phyloP scores from a whole-genome alignment of 2,113 vertebrate genomes.

The Sander lucioperca region DNA sequence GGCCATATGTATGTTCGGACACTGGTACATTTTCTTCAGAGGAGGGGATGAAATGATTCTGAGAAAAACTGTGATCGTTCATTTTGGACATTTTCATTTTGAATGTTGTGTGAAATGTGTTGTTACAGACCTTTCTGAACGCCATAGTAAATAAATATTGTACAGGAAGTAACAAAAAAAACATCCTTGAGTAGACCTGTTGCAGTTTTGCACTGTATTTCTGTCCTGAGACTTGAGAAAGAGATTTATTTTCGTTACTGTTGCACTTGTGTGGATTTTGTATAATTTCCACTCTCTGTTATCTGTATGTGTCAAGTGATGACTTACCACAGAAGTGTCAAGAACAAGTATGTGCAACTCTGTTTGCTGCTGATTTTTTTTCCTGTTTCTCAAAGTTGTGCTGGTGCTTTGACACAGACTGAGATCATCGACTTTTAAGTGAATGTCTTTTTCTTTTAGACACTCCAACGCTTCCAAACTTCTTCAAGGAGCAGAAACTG shows the following conservation, averaged over 20 bases:
- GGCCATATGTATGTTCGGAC: not conserved
- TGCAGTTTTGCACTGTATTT: slow-evolving; percentile 12
- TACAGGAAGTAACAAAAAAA: slow-evolving; percentile 1
- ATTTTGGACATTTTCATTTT: slow-evolving; percentile 11
- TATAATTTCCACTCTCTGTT: slow-evolving; percentile 38
- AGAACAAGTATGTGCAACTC: slow-evolving; percentile 35
- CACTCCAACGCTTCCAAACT: slow-evolving; percentile 25
- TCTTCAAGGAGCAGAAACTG: slow-evolving; percentile 40
- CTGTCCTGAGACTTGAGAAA: slow-evolving; percentile 3
- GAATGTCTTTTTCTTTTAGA: slow-evolving; percentile 43
- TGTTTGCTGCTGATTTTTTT: slow-evolving; percentile 34
- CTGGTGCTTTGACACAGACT: slow-evolving; percentile 54
- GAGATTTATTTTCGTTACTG: not conserved
- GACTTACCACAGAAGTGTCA: slow-evolving; percentile 43
- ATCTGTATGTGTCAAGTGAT: slow-evolving; percentile 35
- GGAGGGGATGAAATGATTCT: slow-evolving; percentile 3
- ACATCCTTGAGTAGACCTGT: not conserved
- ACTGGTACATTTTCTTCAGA: not conserved
- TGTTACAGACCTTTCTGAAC: slow-evolving; percentile 25
- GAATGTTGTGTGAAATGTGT: too few relatives aligned
- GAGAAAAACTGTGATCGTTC: slow-evolving; percentile 4
- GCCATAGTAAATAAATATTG: slow-evolving; percentile 15
- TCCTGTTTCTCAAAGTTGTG: slow-evolving; percentile 31
- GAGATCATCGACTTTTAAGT: slow-evolving; percentile 51
- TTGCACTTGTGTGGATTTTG: slow-evolving; percentile 34